Percentiles rank a stretch among this genome's conserved stretches.
Conservation (phyloP, 2,888 invertebrate species). For the Macropis europaea region DNA sequence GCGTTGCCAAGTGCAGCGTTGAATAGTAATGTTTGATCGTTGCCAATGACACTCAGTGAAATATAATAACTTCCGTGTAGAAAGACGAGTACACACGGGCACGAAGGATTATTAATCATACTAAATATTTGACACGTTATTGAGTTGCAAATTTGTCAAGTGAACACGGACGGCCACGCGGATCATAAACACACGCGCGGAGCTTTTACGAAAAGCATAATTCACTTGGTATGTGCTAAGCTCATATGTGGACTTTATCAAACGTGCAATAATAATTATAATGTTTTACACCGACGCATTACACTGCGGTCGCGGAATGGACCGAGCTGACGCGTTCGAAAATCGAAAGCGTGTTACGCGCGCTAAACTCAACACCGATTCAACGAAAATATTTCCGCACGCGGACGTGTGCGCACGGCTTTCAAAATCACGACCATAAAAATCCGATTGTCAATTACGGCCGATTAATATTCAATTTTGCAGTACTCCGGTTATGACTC, state of each 20-base stretch:
- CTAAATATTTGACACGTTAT: slow-evolving; percentile 48
- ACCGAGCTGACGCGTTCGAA: slow-evolving; percentile 18
- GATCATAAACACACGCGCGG: slow-evolving; percentile 2
- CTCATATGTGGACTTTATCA: slow-evolving; percentile 33
- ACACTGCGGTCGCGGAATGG: slow-evolving; percentile 36
- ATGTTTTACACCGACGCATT: slow-evolving; percentile 45
- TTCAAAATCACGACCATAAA: background rate
- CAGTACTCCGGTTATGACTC: too few species aligned
- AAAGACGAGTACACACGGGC: background rate
- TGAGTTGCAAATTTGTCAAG: slow-evolving; percentile 37
- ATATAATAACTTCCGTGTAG: slow-evolving; percentile 6
- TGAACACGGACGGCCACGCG: background rate
- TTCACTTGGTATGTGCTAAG: slow-evolving; percentile 20
- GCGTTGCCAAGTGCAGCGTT: background rate
- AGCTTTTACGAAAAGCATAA: slow-evolving; percentile 33
- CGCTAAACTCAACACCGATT: slow-evolving; percentile 44
- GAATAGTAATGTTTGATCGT: background rate
- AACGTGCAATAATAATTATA: slow-evolving; percentile 49
- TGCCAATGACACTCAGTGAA: background rate
- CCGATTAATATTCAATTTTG: slow-evolving; percentile 3
- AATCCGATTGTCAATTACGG: background rate
- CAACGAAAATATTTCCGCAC: slow-evolving; percentile 27
- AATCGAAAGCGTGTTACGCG: slow-evolving; percentile 58
- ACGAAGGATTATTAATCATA: slow-evolving; percentile 34
- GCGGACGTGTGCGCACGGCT: background rate